These are phyloP conservation scores for Cheilosia impressa DNA, from an alignment of 2,888 invertebrate genomes.

Conservation along the genomic window DNA sequence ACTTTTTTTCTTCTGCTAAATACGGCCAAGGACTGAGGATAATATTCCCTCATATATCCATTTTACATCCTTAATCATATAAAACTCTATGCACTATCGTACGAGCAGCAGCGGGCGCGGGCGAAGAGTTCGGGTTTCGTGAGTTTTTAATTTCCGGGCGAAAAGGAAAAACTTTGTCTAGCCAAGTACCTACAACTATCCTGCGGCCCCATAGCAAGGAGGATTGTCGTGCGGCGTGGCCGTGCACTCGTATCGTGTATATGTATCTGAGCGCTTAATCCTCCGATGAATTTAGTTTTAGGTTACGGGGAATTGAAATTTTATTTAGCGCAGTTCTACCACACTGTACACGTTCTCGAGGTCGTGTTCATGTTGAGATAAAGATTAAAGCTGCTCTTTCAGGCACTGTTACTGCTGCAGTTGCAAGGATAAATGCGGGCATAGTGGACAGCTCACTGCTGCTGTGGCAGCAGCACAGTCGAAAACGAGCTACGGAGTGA, in stretches of 20 bases:
- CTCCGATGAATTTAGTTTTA: conserved; percentile 63
- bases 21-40: conserved; percentile 56
- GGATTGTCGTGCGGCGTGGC: conserved; percentile 52
- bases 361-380: conserved; percentile 56
- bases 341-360: conserved; percentile 20
- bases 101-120: background rate
- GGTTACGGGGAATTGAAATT: conserved; percentile 60
- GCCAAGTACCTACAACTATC: conserved; percentile 14
- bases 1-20: conserved; percentile 21
- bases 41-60: conserved; percentile 67
- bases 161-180: conserved; percentile 67
- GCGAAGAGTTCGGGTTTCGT: conserved; percentile 53
- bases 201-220: conserved; percentile 1
- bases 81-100: conserved; percentile 24
- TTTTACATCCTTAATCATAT: conserved; percentile 67
- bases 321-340: conserved; percentile 44
- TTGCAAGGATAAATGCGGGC: conserved; percentile 13
- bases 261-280: conserved; percentile 58
- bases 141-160: conserved; percentile 74
- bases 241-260: conserved; percentile 52
- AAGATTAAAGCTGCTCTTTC: conserved; percentile 47
- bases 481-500: background rate
- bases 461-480: background rate
- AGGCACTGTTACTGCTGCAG: conserved; percentile 5
- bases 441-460: conserved; percentile 8